phyloP scores from a whole-genome alignment of 2,888 invertebrate genomes.

The Drosophila mettleri region DNA sequence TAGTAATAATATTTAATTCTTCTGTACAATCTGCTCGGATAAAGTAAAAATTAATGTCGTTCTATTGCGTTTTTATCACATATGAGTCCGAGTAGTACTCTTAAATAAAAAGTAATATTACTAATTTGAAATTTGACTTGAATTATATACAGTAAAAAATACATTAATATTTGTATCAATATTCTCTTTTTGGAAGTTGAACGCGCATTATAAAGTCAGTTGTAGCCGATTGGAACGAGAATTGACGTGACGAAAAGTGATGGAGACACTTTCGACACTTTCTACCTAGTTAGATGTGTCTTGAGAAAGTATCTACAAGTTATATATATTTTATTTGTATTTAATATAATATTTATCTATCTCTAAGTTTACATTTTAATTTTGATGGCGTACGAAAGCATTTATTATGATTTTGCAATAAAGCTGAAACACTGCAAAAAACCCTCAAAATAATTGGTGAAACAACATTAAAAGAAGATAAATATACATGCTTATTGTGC shows the following conservation, averaged over 20 bases:
- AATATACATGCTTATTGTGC: conserved; percentile 1
- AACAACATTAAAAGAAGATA: conserved; percentile 21
- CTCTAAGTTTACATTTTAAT: too few species aligned
- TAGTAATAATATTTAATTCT: too few species aligned
- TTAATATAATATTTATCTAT: too few species aligned
- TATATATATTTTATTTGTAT: background rate
- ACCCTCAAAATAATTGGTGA: conserved; percentile 2
- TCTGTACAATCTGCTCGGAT: too few species aligned
- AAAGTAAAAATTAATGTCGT: too few species aligned
- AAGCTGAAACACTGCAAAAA: conserved; percentile 1
- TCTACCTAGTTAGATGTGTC: background rate
- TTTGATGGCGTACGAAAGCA: too few species aligned
- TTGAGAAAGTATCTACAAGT: conserved; percentile 16
- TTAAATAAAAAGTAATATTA: too few species aligned
- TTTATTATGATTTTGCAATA: background rate
- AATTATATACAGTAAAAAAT: too few species aligned
- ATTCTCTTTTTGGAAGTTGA: background rate
- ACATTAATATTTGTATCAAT: too few species aligned
- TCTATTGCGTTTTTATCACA: too few species aligned
- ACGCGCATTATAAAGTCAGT: background rate
- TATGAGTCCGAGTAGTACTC: too few species aligned
- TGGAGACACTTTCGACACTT: conserved; percentile 49
- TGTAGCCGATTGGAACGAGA: background rate
- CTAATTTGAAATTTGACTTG: too few species aligned
- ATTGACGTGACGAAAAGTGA: conserved; percentile 22